Evolutionary conservation across 2,113 vertebrate genomes (phyloP), one percentile per base, ranked within the genome.

Genomic region (Oenanthe melanoleuca): DNA sequence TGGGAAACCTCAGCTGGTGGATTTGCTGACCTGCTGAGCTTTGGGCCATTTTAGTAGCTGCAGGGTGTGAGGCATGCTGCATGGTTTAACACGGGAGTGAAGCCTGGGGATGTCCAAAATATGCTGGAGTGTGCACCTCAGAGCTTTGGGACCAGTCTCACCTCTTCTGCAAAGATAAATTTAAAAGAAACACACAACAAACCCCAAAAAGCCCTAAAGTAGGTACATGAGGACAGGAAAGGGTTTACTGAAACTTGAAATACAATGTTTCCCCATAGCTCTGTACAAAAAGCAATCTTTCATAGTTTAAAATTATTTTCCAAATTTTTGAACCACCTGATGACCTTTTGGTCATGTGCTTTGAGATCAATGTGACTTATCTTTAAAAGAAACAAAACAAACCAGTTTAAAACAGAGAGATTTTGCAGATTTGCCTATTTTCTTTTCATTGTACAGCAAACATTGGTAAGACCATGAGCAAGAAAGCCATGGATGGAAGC

Each of bases 251-350:
- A 92, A 86, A 86, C 22, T 53, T 66, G 38, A 86, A 81, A 69
- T 52, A 70, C 28, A 44, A 14, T 14, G 22, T 42, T 87, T 96
- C 81, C 45, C 31, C 44, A 83, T 23, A 71, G 86, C 3, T 0
- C 24, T 45, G 15, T 25, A 83, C 14, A 53, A 78, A 80, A 96
- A 28, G 2, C 3, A 75, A 44, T 72, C 9, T 22, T 80, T 61
- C 29, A 33, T 22, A 37, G 56, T 49, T 96, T 85, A 38, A 52
- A 83, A 80, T n/a, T 81, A 16, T 40, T 95, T 95, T 88, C 45
- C 61, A 88, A 65, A 87, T 55, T 67, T 93, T 93, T 92, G 45
- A 85, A 85, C 13, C 91, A 87, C 75, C 49, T 88, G 75, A 94
- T 79, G 74, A 63, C 31, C 53, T 55, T 85, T 63, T 93, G 86